These are phyloP conservation scores for Noctilio leporinus DNA, from an alignment of 2,113 vertebrate species.

Conservation along the genomic window DNA sequence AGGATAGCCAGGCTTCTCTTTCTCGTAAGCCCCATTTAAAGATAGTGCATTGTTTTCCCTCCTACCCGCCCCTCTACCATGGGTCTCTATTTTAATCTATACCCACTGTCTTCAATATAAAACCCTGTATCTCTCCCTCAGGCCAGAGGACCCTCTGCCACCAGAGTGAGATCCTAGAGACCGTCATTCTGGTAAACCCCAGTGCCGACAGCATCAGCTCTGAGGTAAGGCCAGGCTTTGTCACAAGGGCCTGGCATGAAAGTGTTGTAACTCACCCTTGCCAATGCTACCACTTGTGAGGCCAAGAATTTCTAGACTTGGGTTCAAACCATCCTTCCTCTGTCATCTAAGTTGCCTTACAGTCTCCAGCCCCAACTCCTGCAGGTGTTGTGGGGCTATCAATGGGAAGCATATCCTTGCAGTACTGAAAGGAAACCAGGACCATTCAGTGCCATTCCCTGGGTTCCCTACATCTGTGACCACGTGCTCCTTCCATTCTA, in stretches of 20 bases:
- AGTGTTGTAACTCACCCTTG: background rate
- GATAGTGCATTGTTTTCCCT: background rate
- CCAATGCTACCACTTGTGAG: background rate
- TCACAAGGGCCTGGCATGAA: background rate
- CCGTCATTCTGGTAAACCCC: conserved; percentile 92
- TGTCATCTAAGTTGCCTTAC: background rate
- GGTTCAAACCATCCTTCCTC: background rate
- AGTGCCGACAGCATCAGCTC: conserved; percentile 83
- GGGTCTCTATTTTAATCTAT: background rate
- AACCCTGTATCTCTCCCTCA: conserved; percentile 70
- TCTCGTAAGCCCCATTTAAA: background rate
- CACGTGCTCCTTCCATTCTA: conserved; percentile 63
- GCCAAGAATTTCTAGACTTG: background rate
- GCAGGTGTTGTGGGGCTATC: background rate
- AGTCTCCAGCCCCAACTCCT: background rate
- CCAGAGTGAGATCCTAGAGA: conserved; percentile 89
- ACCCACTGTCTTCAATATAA: conserved; percentile 26
- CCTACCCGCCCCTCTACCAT: background rate
- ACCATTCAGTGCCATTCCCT: background rate
- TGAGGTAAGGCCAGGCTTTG: conserved; percentile 82
- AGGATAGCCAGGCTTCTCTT: background rate
- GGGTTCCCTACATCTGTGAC: background rate
- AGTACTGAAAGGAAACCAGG: background rate
- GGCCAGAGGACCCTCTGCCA: conserved; percentile 93
- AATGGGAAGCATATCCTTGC: background rate